Evolutionary conservation across 2,113 vertebrate species (phyloP).

Genomic region (Nothoprocta pentlandii): DNA sequence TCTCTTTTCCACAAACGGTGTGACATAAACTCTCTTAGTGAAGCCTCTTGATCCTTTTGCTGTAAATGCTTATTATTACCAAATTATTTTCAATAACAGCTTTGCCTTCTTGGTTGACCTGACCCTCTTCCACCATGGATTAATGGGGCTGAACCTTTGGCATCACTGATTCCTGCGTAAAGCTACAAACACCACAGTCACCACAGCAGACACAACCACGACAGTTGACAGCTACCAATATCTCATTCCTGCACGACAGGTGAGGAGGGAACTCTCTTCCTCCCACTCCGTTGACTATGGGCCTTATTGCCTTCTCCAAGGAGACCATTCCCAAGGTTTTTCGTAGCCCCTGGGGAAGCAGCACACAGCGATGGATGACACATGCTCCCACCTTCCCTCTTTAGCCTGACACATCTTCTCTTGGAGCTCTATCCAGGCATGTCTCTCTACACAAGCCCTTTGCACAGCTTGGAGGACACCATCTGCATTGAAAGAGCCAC

Average conservation of each 20-base stretch:
- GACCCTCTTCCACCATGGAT: not conserved
- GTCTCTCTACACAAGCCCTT: fast-evolving
- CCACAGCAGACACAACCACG: not conserved
- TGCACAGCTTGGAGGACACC: fast-evolving
- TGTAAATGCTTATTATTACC: not conserved
- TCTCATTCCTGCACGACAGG: fast-evolving
- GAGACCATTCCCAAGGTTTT: not conserved
- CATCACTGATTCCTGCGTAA: fast-evolving
- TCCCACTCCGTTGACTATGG: not conserved
- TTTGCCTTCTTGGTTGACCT: not conserved
- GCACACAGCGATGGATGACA: not conserved
- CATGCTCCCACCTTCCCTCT: not conserved
- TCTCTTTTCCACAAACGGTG: not conserved
- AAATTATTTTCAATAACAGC: not conserved
- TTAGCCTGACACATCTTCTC: not conserved
- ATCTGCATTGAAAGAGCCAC: not conserved
- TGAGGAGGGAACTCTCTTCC: fast-evolving
- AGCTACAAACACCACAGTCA: not conserved
- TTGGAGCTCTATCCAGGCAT: not conserved
- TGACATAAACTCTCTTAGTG: not conserved
- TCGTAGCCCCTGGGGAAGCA: not conserved
- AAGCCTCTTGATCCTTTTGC: not conserved
- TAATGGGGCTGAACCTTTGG: not conserved
- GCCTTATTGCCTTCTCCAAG: not conserved
- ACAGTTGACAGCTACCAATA: fast-evolving